Base-by-base conservation (phyloP, 2,888 invertebrate genomes). In the Scrobipalpa costella region DNA sequence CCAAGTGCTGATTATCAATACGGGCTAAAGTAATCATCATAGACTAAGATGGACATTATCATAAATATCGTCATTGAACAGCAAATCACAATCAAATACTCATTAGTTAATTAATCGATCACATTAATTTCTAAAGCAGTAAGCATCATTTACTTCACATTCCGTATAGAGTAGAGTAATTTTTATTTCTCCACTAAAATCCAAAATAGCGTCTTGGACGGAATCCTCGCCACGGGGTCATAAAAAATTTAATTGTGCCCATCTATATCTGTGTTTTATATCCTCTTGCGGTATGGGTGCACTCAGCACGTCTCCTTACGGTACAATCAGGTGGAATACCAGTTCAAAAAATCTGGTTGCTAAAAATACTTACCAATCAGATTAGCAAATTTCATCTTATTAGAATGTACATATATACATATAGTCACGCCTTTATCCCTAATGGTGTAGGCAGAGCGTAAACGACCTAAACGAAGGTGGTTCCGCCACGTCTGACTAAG, bases 231-330 rank as follows among this genome's bases (percentile, higher is more conserved):
- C 61, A 61, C 61, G 50, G 52, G 47, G 19, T 36, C 52, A 47
- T 61, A 61, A 61, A 61, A 61, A 52, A 50, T 38, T 38, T 52
- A 61, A 52, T 52, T 52, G 61, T 61, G 19, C 52, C n/a, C 61
- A 61, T 61, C 61, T 61, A 52, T 61, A 61, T 52, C 27, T 52
- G 61, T 61, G 21, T 61, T 61, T 58, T 58, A 52, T 61, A 52
- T 52, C 19, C 61, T 52, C 50, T 50, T 49, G 47, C 15, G 50
- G 50, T 36, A 34, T 15, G 58, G 17, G 40, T 19, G 38, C 40
- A 58, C 38, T 40, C 58, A 58, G 15, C 58, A 15, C 55, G 55
- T 55, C 55, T 34, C 27, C 34, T 44, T 5, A 15, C 15, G 2
- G 55, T 55, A 55, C 55, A 34, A 15, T 55, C n/a, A 15, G 55